phyloP scores from a whole-genome alignment of 2,888 invertebrate species.

The Pycnomerus fuliginosus region DNA sequence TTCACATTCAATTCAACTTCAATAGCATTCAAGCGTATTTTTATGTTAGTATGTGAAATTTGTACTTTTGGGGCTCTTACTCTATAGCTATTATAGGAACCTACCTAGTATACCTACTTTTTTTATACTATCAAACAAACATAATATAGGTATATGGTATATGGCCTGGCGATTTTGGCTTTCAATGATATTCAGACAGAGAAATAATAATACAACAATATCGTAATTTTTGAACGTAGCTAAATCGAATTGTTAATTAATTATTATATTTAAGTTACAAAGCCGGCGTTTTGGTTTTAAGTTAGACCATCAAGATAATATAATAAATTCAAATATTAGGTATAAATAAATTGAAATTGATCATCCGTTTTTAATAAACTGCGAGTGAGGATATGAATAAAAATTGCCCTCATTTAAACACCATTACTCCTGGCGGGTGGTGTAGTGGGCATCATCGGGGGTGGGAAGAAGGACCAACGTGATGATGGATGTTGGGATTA shows the following conservation, averaged over 20 bases:
- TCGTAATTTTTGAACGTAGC: no score
- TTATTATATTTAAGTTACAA: no score
- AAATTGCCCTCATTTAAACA: conserved; percentile 35
- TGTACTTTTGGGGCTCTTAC: conserved; percentile 29
- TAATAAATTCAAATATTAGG: no score
- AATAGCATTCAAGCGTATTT: conserved; percentile 32
- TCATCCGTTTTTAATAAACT: conserved; percentile 37
- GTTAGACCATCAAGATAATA: no score
- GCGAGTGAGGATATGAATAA: conserved; percentile 33
- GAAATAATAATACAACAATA: no score
- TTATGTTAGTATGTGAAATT: conserved; percentile 36
- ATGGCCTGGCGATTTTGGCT: no score
- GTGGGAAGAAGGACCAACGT: conserved; percentile 29
- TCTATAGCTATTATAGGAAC: neutral
- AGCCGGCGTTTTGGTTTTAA: no score
- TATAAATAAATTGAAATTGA: conserved; percentile 37
- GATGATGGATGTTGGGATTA: conserved; percentile 48
- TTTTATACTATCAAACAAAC: no score
- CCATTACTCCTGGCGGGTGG: conserved; percentile 16
- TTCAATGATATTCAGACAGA: no score
- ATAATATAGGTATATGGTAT: no score
- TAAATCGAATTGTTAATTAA: no score
- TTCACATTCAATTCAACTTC: conserved; percentile 36
- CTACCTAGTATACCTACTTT: neutral
- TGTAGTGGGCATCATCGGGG: conserved; percentile 21